Percentiles rank a stretch among this genome's conserved stretches.
phyloP scores from a whole-genome alignment of 1,140 invertebrate genomes.

The Neuroterus valhalla region DNA sequence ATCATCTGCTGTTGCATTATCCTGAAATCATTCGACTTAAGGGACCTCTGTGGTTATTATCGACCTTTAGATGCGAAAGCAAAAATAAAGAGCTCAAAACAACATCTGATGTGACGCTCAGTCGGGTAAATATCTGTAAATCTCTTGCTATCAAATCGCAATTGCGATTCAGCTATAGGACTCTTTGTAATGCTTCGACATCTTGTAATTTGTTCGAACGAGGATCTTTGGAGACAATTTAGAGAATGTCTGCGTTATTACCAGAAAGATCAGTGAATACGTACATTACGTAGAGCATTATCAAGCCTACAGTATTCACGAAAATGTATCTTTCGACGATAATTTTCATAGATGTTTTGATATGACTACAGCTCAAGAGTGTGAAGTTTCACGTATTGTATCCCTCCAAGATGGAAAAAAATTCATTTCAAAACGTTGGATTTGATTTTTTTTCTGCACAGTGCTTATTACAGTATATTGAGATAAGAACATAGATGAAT shows the following conservation, averaged over 20 bases:
- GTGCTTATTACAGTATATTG: too few relatives aligned
- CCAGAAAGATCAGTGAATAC: slow-evolving; percentile 31
- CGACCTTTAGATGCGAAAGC: slow-evolving; percentile 40
- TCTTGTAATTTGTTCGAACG: not conserved
- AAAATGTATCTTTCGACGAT: not conserved
- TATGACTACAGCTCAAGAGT: not conserved
- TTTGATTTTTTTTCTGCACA: too few relatives aligned
- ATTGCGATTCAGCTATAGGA: slow-evolving; percentile 36
- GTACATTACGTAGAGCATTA: slow-evolving; percentile 34
- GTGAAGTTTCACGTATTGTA: not conserved
- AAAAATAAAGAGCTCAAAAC: slow-evolving; percentile 42
- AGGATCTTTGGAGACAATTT: slow-evolving; percentile 11
- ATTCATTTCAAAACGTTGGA: slow-evolving; percentile 34
- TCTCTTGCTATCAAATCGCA: slow-evolving; percentile 45
- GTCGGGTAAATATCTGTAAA: slow-evolving; percentile 42
- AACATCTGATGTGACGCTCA: slow-evolving; percentile 32
- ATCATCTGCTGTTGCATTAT: slow-evolving; percentile 42
- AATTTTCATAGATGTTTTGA: not conserved
- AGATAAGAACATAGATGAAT: too few relatives aligned
- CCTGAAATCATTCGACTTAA: slow-evolving; percentile 31
- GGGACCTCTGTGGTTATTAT: slow-evolving; percentile 35
- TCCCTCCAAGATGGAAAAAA: not conserved
- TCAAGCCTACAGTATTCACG: slow-evolving; percentile 32
- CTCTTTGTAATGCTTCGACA: slow-evolving; percentile 5
- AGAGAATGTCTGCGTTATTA: not conserved